phyloP scores from a whole-genome alignment of 2,113 vertebrate species.

The Vombatus ursinus region DNA sequence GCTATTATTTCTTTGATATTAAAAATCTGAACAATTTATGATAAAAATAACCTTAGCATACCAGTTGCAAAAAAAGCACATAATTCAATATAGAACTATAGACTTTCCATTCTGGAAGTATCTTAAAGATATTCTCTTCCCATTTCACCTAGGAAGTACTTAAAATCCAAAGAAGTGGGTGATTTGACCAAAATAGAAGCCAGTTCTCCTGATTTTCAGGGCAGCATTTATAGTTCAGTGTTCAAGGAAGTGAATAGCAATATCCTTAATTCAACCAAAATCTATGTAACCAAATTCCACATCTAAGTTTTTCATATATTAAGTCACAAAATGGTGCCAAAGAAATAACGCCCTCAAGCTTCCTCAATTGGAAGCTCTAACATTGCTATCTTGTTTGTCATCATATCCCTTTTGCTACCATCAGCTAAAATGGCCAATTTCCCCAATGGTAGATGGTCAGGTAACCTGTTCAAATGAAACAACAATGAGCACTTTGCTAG shows the following conservation, averaged over 20 bases:
- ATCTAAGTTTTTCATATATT: constrained; percentile 1
- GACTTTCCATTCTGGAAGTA: not conserved
- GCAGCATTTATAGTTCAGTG: not conserved
- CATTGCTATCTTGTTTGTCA: constrained; percentile 20
- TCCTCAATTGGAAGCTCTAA: not conserved
- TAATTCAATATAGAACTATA: not conserved
- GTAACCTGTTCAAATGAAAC: constrained; percentile 47
- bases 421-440: constrained; percentile 11
- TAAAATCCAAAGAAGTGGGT: not conserved
- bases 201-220: not conserved
- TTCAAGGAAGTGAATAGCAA: not conserved
- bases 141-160: not conserved
- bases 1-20: constrained; percentile 15
- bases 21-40: constrained; percentile 32
- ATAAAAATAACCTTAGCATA: constrained; percentile 1
- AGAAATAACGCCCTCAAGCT: not conserved
- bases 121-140: not conserved
- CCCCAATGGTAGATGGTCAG: constrained; percentile 13
- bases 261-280: constrained; percentile 11
- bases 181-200: not conserved
- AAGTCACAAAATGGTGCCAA: constrained; percentile 4
- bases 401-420: not conserved
- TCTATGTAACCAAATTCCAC: constrained; percentile 1
- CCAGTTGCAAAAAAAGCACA: not conserved
- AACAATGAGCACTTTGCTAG: constrained; percentile 62